A percentile compares a stretch with the other conserved stretches of the same genome.
These are phyloP conservation scores for Phylloscopus trochilus DNA, from an alignment of 2,113 vertebrate genomes.

Conservation along the genomic window DNA sequence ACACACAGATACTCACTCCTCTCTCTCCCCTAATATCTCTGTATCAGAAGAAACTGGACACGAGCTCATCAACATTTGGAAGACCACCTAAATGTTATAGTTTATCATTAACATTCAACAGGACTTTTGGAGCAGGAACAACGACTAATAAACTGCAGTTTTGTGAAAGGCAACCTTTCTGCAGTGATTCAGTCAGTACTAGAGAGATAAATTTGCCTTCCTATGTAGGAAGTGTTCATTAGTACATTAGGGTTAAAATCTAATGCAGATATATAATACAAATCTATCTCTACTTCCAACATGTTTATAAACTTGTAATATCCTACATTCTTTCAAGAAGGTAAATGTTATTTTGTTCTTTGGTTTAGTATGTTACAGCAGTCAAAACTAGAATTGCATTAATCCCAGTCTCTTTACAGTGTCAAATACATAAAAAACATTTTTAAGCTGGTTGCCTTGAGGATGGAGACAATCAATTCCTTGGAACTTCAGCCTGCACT, in stretches of 20 bases:
- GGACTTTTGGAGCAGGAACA: neutral
- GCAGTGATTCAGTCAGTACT: neutral
- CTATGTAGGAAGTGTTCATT: neutral
- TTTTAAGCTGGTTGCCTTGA: neutral
- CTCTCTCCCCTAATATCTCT: neutral
- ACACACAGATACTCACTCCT: neutral
- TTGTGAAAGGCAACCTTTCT: neutral
- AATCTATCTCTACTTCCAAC: neutral
- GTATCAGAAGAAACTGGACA: neutral
- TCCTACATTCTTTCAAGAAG: neutral
- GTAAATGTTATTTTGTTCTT: neutral
- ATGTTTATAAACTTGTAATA: neutral
- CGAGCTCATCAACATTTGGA: neutral
- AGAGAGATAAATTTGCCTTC: neutral
- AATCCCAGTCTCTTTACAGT: neutral
- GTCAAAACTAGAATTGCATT: neutral
- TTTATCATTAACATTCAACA: neutral
- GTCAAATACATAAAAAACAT: neutral
- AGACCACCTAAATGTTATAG: neutral
- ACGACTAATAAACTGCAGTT: neutral
- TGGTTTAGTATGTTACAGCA: neutral
- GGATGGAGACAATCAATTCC: neutral
- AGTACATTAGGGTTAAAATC: neutral
- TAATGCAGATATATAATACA: neutral
- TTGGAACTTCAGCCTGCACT: rapidly evolving